Percentiles rank a stretch among this genome's conserved stretches.
phyloP scores from a whole-genome alignment of 2,888 invertebrate species.

The Agonopterix subpropinquella region DNA sequence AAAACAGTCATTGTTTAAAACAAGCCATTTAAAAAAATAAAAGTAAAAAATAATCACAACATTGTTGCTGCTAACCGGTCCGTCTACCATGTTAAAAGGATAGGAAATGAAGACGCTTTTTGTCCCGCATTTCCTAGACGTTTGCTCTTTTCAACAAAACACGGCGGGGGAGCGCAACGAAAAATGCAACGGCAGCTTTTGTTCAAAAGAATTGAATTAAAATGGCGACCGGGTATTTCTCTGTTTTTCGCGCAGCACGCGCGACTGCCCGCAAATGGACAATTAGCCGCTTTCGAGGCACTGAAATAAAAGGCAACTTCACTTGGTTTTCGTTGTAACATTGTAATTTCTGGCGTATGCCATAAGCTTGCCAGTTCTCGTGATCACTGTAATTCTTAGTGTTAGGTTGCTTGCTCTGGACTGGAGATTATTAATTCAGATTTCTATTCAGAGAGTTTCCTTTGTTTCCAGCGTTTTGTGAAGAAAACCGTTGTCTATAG shows the following conservation, averaged over 20 bases:
- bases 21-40: no score
- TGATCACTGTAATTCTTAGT: not conserved
- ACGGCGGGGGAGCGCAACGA: conserved; percentile 31
- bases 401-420: no score
- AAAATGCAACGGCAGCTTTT: conserved; percentile 61
- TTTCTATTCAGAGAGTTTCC: no score
- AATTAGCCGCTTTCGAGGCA: conserved; percentile 48
- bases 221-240: conserved; percentile 54
- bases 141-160: conserved; percentile 52
- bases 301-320: conserved; percentile 24
- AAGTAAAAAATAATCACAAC: conserved; percentile 11
- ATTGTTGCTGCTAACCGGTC: conserved; percentile 14
- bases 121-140: conserved; percentile 51
- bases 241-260: conserved; percentile 60
- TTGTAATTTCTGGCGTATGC: conserved; percentile 29
- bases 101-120: conserved; percentile 57
- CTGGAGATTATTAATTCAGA: no score
- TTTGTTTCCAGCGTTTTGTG: no score
- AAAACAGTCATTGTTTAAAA: no score
- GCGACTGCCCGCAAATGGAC: conserved; percentile 67
- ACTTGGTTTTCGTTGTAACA: conserved; percentile 36
- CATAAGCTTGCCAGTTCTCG: conserved; percentile 3
- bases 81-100: conserved; percentile 26
- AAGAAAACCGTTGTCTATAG: no score
- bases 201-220: conserved; percentile 68